Conservation (phyloP, 1,140 invertebrate species). For the Aphaenogaster rudis region DNA sequence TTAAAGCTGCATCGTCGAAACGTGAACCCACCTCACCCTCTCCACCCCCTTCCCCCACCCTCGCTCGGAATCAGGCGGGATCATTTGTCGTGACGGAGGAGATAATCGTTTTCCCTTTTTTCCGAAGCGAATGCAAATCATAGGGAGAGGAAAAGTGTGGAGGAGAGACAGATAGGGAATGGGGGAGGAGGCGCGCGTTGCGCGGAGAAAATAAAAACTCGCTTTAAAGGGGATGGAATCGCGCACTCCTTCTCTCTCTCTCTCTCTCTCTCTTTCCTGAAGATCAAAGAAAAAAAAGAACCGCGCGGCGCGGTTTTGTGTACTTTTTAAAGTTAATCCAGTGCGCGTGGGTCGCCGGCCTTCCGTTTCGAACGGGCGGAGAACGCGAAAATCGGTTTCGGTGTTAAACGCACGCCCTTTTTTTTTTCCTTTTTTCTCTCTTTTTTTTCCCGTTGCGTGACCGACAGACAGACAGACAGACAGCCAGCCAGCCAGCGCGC, state of each 20-base stretch:
- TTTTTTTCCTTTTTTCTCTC: not conserved
- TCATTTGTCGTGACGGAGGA: slow-evolving; percentile 38
- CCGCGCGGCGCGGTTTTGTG: slow-evolving; percentile 49
- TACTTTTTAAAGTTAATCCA: slow-evolving; percentile 62
- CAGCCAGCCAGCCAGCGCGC: slow-evolving; percentile 37
- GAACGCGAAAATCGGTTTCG: slow-evolving; percentile 58
- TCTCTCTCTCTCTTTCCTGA: slow-evolving; percentile 36
- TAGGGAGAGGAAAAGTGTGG: not conserved
- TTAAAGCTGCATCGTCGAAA: not conserved
- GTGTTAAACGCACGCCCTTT: slow-evolving; percentile 38
- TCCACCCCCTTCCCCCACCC: too few species aligned
- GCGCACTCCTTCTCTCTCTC: not conserved
- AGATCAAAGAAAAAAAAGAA: slow-evolving; percentile 58
- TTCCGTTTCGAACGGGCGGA: slow-evolving; percentile 50
- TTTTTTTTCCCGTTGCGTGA: slow-evolving; percentile 47
- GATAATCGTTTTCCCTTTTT: slow-evolving; percentile 42
- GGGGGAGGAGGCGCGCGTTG: not conserved
- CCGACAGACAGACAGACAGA: slow-evolving; percentile 55
- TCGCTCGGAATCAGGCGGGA: slow-evolving; percentile 12
- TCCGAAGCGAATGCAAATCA: slow-evolving; percentile 43
- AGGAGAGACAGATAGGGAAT: not conserved
- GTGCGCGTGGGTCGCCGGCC: slow-evolving; percentile 51
- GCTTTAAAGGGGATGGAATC: slow-evolving; percentile 58
- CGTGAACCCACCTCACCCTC: not conserved
- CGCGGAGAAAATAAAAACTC: slow-evolving; percentile 57